A percentile compares a stretch with the other conserved stretches of the same genome.
Evolutionary conservation across 2,888 invertebrate genomes (phyloP).

Genomic region (Junonia oenone): DNA sequence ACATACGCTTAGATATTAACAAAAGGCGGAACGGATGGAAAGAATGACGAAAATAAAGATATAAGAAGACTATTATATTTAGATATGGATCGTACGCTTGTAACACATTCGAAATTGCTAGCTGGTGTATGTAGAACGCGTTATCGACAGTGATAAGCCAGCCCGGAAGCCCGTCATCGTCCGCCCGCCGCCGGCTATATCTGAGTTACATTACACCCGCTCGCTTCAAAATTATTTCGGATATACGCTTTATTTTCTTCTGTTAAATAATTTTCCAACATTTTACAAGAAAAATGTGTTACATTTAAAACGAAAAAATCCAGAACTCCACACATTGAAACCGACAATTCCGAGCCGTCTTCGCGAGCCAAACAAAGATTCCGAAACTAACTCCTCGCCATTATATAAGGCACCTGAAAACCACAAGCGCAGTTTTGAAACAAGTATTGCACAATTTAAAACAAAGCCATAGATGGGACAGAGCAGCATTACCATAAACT

Average conservation of each 20-base stretch:
- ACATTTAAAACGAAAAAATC: constrained; percentile 14
- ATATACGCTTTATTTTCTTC: constrained; percentile 41
- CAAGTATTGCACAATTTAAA: constrained; percentile 71
- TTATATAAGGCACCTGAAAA: constrained; percentile 64
- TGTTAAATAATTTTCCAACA: constrained; percentile 10
- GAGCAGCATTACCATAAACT: constrained; percentile 67
- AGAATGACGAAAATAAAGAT: neutral
- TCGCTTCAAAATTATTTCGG: constrained; percentile 43
- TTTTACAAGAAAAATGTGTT: constrained; percentile 4
- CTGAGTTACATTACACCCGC: constrained; percentile 41
- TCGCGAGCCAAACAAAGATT: constrained; percentile 59
- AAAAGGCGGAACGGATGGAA: no score
- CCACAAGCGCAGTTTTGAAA: constrained; percentile 59
- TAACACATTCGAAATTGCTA: constrained; percentile 15
- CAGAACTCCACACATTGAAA: constrained; percentile 20
- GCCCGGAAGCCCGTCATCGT: constrained; percentile 34
- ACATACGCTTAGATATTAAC: no score
- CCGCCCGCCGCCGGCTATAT: constrained; percentile 52
- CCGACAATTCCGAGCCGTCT: constrained; percentile 44
- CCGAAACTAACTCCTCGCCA: constrained; percentile 53
- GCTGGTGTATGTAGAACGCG: constrained; percentile 35
- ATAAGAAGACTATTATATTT: constrained; percentile 6
- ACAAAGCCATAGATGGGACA: constrained; percentile 64
- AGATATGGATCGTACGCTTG: constrained; percentile 15
- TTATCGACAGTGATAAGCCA: constrained; percentile 70